Evolutionary conservation across 2,888 invertebrate genomes (phyloP), one percentile per base, ranked within the genome.

Genomic region (Emmelina monodactyla): DNA sequence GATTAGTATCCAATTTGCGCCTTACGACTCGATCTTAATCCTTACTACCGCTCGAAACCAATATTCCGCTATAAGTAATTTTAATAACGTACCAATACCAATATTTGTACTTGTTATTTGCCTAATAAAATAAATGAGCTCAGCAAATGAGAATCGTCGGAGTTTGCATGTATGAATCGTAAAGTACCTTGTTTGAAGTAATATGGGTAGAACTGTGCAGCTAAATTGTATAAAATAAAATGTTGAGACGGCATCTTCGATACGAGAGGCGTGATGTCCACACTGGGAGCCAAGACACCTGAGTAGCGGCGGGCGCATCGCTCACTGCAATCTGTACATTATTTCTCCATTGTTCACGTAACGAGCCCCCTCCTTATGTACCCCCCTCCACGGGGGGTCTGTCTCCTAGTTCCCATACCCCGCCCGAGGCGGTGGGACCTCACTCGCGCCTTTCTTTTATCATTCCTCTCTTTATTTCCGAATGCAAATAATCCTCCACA

Each of bases 401-500:
- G 42, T 58, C 61, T 55, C 57, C 58, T 53, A 59, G 62, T 63
- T 69, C 70, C 75, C 78, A 81, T 82, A 68, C 79, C 71, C 75
- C 70, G 72, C 80, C 75, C 60, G 67, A 69, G 75, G 75, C 73
- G 76, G 72, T 63, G 72, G 78, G 68, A 71, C 78, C 70, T 66
- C 66, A 63, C 78, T 80, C 76, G 78, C 80, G 80, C 80, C 78
- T 80, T 80, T 79, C 79, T 79, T 80, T 72, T 76, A 76, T 76
- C 75, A 76, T 72, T 73, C 75, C 79, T 81, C 75, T 80, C 73
- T 78, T 79, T 78, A 78, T 79, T 78, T 79, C 81, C 81, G 81
- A 81, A 81, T 81, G 81, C 81, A 81, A 81, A 81, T 81, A 81
- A 80, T 80, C 80, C 79, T 79, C 80, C 80, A 78, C 79, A 80